phyloP scores from a whole-genome alignment of 2,113 vertebrate genomes.

The Rhombomys opimus region DNA sequence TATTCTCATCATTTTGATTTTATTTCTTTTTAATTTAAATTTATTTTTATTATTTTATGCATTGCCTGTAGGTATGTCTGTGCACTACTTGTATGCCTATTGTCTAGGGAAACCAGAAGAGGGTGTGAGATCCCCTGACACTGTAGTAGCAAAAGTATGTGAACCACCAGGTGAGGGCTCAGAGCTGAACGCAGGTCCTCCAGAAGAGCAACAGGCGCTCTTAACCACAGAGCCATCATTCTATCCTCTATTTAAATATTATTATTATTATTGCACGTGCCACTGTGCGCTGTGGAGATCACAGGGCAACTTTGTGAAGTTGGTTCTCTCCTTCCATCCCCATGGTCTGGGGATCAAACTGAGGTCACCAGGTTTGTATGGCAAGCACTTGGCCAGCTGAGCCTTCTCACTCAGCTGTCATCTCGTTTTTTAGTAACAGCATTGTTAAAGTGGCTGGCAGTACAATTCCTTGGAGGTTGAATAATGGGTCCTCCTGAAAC shows the following conservation, averaged over 20 bases:
- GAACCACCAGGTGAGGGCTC: neutral
- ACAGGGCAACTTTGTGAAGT: neutral
- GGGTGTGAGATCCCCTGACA: neutral
- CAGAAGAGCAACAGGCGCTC: neutral
- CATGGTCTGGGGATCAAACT: neutral
- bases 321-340: too few relatives aligned
- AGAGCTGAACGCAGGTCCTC: neutral
- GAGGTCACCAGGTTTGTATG: too few relatives aligned
- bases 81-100: neutral
- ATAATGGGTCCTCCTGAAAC: neutral
- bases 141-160: neutral
- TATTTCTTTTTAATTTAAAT: neutral
- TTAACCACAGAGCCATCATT: neutral
- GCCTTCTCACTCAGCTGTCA: neutral
- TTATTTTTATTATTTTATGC: neutral
- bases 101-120: neutral
- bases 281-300: neutral
- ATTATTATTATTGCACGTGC: neutral
- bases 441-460: neutral
- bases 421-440: neutral
- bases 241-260: neutral
- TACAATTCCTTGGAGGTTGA: too few relatives aligned
- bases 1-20: neutral
- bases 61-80: neutral
- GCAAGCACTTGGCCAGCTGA: neutral